phyloP scores from a whole-genome alignment of 2,797 vertebrate genomes.

The Moxostoma hubbsi region DNA sequence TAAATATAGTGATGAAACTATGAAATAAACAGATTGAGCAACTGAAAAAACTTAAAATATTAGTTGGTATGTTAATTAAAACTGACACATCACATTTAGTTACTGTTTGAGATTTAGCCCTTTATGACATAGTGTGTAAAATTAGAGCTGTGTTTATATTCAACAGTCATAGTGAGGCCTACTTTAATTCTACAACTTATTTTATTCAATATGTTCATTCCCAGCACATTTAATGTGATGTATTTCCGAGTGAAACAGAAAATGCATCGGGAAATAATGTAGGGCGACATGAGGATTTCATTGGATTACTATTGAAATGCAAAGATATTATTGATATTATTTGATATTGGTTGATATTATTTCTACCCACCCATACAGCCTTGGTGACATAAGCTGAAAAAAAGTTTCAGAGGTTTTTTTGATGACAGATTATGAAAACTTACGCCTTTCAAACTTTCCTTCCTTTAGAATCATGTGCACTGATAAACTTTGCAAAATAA shows the following conservation, averaged over 20 bases:
- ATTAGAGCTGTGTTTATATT: background rate
- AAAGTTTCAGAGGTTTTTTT: background rate
- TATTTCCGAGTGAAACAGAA: background rate
- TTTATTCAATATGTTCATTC: background rate
- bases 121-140: background rate
- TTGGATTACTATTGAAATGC: background rate
- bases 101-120: background rate
- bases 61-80: background rate
- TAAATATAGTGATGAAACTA: background rate
- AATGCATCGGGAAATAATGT: background rate
- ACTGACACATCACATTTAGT: background rate
- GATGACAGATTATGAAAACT: too few relatives aligned
- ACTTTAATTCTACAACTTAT: background rate
- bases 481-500: slow-evolving; percentile 14
- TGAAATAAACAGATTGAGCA: background rate
- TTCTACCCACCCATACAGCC: background rate
- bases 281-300: background rate
- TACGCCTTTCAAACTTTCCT: background rate
- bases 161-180: background rate
- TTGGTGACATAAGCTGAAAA: background rate
- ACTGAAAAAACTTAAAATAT: background rate
- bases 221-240: background rate
- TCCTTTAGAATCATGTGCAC: background rate
- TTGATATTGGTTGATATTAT: background rate
- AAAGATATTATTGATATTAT: background rate